Evolutionary conservation across 2,113 vertebrate species (phyloP).

Genomic region (Lampris megalopsis): DNA sequence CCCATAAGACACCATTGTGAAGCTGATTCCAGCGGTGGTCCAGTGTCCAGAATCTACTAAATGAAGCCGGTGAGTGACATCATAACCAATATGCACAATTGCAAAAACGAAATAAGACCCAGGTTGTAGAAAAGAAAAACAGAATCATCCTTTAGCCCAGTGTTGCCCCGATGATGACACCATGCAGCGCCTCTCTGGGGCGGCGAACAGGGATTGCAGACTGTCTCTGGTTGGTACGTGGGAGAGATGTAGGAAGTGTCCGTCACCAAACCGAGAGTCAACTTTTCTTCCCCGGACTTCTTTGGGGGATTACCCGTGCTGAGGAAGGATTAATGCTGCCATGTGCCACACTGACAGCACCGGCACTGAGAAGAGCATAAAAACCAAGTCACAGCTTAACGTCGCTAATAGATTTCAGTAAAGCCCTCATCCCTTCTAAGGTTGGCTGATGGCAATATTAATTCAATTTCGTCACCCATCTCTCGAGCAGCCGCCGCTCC

Average conservation of each 20-base stretch:
- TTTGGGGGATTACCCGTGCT: constrained; percentile 74
- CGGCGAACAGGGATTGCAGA: constrained; percentile 14
- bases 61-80: too few species aligned
- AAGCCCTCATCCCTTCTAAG: constrained; percentile 61
- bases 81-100: too few species aligned
- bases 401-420: constrained; percentile 73
- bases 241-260: constrained; percentile 26
- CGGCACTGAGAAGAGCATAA: constrained; percentile 55
- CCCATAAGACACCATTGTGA: too few species aligned
- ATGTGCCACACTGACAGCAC: constrained; percentile 58
- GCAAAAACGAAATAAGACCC: too few species aligned
- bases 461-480: constrained; percentile 65
- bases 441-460: constrained; percentile 65
- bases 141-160: background rate
- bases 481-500: constrained; percentile 35
- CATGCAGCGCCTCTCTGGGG: background rate
- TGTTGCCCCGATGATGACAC: background rate
- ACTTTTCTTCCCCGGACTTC: constrained; percentile 66
- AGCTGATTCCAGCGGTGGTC: too few species aligned
- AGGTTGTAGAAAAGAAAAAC: background rate
- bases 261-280: constrained; percentile 52
- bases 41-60: too few species aligned
- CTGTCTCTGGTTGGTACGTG: background rate
- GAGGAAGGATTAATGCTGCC: constrained; percentile 67
- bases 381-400: constrained; percentile 72